phyloP scores from a whole-genome alignment of 2,888 invertebrate species.

The Scaptomyza caliginosa region DNA sequence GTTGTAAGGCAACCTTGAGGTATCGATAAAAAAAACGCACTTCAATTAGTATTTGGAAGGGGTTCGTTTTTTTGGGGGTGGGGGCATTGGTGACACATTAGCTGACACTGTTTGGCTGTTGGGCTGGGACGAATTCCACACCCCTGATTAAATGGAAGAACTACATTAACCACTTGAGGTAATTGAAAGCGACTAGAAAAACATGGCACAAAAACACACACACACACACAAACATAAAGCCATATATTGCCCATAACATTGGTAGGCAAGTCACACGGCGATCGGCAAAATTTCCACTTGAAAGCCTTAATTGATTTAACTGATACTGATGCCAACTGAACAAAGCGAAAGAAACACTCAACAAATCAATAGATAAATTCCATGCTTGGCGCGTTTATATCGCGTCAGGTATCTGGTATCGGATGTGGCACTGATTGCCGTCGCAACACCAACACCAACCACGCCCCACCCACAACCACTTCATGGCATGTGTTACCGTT shows the following conservation, averaged over 20 bases:
- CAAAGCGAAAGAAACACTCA: constrained; percentile 48
- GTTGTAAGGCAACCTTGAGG: constrained; percentile 56
- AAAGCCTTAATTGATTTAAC: constrained; percentile 80
- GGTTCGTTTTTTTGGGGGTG: neutral
- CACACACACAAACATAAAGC: neutral
- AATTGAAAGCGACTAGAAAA: constrained; percentile 67
- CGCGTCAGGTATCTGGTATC: constrained; percentile 58
- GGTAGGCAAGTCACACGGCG: constrained; percentile 64
- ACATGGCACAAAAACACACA: constrained; percentile 38
- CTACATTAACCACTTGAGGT: constrained; percentile 75
- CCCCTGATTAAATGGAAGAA: constrained; percentile 78
- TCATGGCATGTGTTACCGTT: constrained; percentile 16
- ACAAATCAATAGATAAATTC: constrained; percentile 77
- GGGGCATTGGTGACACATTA: constrained; percentile 56
- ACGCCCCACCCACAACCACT: neutral
- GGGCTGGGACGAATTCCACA: constrained; percentile 42
- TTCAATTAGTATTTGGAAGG: constrained; percentile 77
- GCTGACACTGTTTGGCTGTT: constrained; percentile 58
- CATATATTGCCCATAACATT: constrained; percentile 45
- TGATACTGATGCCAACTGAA: constrained; percentile 60
- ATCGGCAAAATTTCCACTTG: constrained; percentile 75
- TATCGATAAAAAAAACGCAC: constrained; percentile 44
- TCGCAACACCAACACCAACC: neutral
- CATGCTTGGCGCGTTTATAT: constrained; percentile 33
- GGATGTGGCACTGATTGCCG: constrained; percentile 70